Conservation (phyloP, 2,888 invertebrate genomes). For the Loripinus fragilis region DNA sequence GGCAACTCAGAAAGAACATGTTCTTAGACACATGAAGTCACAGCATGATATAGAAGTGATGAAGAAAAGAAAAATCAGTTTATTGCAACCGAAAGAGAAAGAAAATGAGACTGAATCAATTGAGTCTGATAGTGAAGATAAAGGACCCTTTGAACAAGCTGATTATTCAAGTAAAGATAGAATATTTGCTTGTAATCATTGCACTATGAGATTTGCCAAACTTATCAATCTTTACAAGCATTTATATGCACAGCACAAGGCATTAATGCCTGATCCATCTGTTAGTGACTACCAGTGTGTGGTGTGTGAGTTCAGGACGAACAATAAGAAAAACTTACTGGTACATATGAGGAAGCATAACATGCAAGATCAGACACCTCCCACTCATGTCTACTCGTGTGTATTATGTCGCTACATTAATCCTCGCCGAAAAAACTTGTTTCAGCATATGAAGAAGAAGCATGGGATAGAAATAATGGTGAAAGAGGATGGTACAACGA, state of each 20-base stretch:
- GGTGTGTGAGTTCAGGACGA: constrained; percentile 80
- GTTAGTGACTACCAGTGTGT: constrained; percentile 77
- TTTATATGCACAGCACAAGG: constrained; percentile 78
- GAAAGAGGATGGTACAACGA: constrained; percentile 74
- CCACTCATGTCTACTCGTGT: constrained; percentile 79
- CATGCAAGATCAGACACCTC: constrained; percentile 76
- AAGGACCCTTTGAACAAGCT: constrained; percentile 62
- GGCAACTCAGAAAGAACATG: constrained; percentile 81
- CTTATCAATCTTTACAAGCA: constrained; percentile 82
- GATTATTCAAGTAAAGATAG: constrained; percentile 78
- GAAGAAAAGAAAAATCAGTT: constrained; percentile 41
- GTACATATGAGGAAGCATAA: constrained; percentile 82
- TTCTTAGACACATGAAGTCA: constrained; percentile 77
- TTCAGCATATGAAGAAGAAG: constrained; percentile 81
- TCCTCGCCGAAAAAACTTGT: constrained; percentile 76
- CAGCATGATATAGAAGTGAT: constrained; percentile 77
- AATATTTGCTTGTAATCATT: constrained; percentile 81
- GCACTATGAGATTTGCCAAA: constrained; percentile 82
- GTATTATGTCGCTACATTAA: constrained; percentile 80
- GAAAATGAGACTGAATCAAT: constrained; percentile 34
- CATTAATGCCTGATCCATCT: constrained; percentile 70
- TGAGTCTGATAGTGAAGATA: constrained; percentile 21
- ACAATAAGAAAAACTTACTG: constrained; percentile 78
- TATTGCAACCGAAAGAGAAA: constrained; percentile 29
- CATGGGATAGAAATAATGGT: constrained; percentile 79